Conservation (phyloP, 1,140 invertebrate genomes). For the Rhagoletis zephyria region DNA sequence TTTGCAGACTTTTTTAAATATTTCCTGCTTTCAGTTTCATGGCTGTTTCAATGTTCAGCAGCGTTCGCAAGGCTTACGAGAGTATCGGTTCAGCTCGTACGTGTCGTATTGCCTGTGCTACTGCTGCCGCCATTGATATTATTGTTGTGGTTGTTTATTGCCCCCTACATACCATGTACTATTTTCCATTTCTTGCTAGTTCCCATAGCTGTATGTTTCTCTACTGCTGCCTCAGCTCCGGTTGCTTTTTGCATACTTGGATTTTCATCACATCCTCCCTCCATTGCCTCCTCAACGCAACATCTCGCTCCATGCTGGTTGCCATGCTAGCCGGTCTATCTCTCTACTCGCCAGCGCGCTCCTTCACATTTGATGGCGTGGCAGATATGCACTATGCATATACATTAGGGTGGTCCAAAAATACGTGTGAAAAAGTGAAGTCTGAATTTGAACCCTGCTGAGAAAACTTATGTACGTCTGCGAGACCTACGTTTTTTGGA, state of each 20-base stretch:
- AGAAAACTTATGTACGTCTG: neutral
- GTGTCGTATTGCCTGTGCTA: neutral
- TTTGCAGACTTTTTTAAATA: conserved; percentile 28
- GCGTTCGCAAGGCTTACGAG: neutral
- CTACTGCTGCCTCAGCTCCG: no score
- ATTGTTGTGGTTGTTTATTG: no score
- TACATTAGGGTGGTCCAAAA: neutral
- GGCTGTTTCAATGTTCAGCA: conserved; percentile 9
- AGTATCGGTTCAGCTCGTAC: neutral
- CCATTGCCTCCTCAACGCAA: neutral
- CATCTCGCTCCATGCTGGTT: no score
- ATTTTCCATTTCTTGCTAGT: no score
- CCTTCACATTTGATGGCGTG: conserved; percentile 8
- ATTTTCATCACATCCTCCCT: no score
- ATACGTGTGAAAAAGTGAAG: no score
- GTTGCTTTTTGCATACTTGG: no score
- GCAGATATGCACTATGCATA: neutral
- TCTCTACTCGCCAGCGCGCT: neutral
- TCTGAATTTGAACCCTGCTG: no score
- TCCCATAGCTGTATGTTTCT: no score
- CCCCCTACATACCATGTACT: no score
- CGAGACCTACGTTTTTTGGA: no score
- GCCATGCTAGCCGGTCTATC: no score
- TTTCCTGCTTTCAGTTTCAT: conserved; percentile 45
- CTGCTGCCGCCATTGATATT: neutral